A percentile compares a stretch with the other conserved stretches of the same genome.
phyloP scores from a whole-genome alignment of 2,797 vertebrate genomes.

The Paedocypris micromegethes region DNA sequence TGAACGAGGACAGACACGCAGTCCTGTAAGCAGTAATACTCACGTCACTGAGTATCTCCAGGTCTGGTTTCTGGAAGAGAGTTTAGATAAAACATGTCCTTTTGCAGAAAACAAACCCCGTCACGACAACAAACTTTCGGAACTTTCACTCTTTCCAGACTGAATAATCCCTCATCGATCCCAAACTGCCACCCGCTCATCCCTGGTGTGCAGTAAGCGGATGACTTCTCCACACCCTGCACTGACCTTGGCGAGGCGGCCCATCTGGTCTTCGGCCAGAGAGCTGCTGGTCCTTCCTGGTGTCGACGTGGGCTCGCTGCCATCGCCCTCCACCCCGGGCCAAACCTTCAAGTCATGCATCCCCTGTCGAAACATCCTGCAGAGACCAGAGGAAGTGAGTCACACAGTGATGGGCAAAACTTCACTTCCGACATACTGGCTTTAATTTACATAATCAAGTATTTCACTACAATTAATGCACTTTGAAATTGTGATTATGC shows the following conservation, averaged over 20 bases:
- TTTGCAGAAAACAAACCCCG: constrained; percentile 28
- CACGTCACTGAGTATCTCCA: constrained; percentile 77
- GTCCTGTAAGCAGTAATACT: constrained; percentile 62
- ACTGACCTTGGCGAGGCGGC: constrained; percentile 90
- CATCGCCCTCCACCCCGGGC: constrained; percentile 93
- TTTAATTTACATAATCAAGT: too few relatives aligned
- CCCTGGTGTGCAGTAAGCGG: constrained; percentile 19
- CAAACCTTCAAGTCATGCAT: constrained; percentile 99
- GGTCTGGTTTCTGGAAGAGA: constrained; percentile 77
- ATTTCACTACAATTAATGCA: too few relatives aligned
- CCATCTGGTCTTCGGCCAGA: constrained; percentile 94
- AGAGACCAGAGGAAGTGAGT: background rate
- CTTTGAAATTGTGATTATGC: too few relatives aligned
- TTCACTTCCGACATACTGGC: too few relatives aligned
- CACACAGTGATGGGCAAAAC: background rate
- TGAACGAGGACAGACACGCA: constrained; percentile 9
- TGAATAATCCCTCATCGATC: constrained; percentile 15
- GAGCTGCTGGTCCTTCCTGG: constrained; percentile 93
- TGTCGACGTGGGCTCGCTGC: constrained; percentile 85
- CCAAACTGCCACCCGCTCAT: constrained; percentile 3
- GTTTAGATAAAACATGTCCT: constrained; percentile 59
- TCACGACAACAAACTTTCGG: constrained; percentile 25
- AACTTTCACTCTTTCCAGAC: constrained; percentile 3
- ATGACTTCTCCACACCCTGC: constrained; percentile 2
- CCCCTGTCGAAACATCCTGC: constrained; percentile 95